A percentile compares a stretch with the other conserved stretches of the same genome.
phyloP scores from a whole-genome alignment of 2,113 vertebrate genomes.

The Mionectes macconnelli region DNA sequence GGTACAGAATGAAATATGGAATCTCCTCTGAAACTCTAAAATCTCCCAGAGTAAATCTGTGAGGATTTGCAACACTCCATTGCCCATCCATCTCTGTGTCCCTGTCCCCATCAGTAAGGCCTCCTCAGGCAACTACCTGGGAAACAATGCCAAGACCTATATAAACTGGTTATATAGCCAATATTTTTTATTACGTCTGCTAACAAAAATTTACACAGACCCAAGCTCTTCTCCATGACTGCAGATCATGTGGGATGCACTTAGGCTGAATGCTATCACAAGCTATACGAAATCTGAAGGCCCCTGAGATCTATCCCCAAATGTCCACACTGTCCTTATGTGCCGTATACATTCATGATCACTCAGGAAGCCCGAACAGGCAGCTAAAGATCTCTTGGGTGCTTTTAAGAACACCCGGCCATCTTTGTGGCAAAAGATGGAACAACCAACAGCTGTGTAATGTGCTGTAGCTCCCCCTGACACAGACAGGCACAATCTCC shows the following conservation, averaged over 20 bases:
- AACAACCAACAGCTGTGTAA: not conserved
- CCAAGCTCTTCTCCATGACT: not conserved
- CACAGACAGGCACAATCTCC: rapidly evolving
- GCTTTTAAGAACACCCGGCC: not conserved
- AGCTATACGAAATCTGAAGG: not conserved
- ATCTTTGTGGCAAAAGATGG: rapidly evolving
- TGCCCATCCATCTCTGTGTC: not conserved
- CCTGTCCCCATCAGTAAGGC: not conserved
- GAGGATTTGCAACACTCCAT: not conserved
- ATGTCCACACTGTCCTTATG: not conserved
- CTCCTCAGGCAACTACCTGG: not conserved
- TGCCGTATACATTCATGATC: not conserved
- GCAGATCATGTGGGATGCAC: not conserved
- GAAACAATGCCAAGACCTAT: not conserved
- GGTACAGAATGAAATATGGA: not conserved
- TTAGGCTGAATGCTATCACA: not conserved
- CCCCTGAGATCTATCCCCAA: not conserved
- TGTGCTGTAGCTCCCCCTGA: not conserved
- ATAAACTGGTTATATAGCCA: not conserved
- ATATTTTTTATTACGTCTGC: not conserved
- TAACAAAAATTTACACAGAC: not conserved
- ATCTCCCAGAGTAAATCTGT: not conserved
- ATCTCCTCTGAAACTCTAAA: not conserved
- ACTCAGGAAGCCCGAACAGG: not conserved
- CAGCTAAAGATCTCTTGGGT: not conserved